These are phyloP conservation scores for Papilio demoleus DNA, from an alignment of 2,888 invertebrate genomes.

Conservation along the genomic window DNA sequence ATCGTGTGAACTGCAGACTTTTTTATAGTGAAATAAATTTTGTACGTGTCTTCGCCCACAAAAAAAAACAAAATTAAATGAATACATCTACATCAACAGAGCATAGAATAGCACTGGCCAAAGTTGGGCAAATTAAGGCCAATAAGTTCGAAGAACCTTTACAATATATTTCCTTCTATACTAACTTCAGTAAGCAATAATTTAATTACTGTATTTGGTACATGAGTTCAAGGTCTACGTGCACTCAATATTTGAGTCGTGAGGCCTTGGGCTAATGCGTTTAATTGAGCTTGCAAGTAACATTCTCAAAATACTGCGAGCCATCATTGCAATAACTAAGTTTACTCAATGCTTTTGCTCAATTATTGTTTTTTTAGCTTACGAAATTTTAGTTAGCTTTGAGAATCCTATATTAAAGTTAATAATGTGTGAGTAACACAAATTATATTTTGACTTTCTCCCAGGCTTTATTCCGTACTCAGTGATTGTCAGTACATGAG, in stretches of 20 bases:
- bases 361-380: background rate
- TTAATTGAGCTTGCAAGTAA: constrained; percentile 74
- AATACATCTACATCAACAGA: no score
- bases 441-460: background rate
- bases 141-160: no score
- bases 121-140: no score
- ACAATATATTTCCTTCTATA: no score
- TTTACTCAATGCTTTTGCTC: background rate
- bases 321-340: constrained; percentile 8
- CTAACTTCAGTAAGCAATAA: no score
- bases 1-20: no score
- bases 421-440: background rate
- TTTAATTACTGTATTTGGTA: constrained; percentile 68
- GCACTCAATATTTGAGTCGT: constrained; percentile 54
- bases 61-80: no score
- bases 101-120: no score
- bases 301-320: constrained; percentile 22
- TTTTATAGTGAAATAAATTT: no score
- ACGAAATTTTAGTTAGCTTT: background rate
- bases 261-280: constrained; percentile 70
- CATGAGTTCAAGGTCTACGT: constrained; percentile 57
- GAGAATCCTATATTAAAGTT: background rate
- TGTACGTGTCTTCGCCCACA: no score
- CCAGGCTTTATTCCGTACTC: no score
- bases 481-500: no score